Base-by-base conservation (phyloP, 64 coral and sea anemone species). In the Stylophora pistillata region DNA sequence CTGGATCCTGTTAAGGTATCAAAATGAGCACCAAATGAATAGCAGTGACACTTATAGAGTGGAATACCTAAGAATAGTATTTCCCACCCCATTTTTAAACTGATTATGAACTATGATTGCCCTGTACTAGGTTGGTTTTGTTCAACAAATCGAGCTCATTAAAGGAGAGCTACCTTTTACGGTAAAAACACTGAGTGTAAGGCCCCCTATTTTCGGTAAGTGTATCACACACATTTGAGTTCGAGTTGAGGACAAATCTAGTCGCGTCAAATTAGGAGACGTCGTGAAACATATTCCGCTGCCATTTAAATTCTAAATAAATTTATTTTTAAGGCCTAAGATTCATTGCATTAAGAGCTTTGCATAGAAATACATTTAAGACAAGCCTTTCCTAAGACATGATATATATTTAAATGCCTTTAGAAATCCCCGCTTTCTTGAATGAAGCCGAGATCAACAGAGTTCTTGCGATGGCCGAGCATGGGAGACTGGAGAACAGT, bases 151-250 rank as follows among this genome's bases (percentile, higher is more conserved):
- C 14, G 79, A 76, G 23, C 81, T 91, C 1, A 30, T 74, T 7
- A 30, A 59, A 74, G 14, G 55, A 9, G 53, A 60, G 57, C 20
- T 30, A 12, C 89, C 73, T 91, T 84, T 85, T 26, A 52, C 47
- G 0, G 69, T 86, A 5, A 91, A 71, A 71, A 86, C 89, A 55
- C 18, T 91, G 29, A 86, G 89, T 30, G 15, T 91, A 13, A 73
- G 29, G 29, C 89, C 89, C n/a, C 89, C 89, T 20, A 91, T 91
- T 69, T 91, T 91, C 41, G 89, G 89, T 91, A 74, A 62, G 79
- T 76, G 29, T 55, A n/a, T 26, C 20, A n/a, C 82, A 21, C 56
- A 31, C 20, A 17, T 20, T 21, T 1, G 23, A n/a, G 23, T 20
- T 64, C 61, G 17, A n/a, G 17, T 21, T 16, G 17, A 9, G 20